Percentiles rank a stretch among this genome's conserved stretches.
Conservation (phyloP, 2,113 vertebrate genomes). For the Labeo rohita region DNA sequence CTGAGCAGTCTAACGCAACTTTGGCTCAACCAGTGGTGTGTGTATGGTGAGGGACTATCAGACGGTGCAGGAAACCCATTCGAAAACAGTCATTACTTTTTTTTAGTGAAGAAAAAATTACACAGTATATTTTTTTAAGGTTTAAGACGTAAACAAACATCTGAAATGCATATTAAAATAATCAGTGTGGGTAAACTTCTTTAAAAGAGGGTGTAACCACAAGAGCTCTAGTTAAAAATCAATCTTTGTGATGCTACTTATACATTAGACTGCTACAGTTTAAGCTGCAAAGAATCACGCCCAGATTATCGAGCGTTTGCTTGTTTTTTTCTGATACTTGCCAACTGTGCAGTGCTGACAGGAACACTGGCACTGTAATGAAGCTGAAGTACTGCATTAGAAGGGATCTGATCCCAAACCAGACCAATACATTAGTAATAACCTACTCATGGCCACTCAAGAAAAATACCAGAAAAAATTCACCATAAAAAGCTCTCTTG, state of each 20-base stretch:
- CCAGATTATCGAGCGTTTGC: constrained; percentile 37
- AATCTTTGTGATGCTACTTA: constrained; percentile 13
- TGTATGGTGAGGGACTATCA: background rate
- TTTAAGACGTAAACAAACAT: background rate
- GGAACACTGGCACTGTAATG: constrained; percentile 29
- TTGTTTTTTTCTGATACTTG: constrained; percentile 37
- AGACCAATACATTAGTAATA: constrained; percentile 18
- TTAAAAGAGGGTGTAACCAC: background rate
- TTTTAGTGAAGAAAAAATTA: too few relatives aligned
- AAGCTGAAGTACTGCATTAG: constrained; percentile 38
- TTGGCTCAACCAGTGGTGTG: background rate
- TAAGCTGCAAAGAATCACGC: constrained; percentile 30
- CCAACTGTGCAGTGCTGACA: constrained; percentile 20
- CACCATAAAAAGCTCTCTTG: background rate
- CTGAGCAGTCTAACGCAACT: too few relatives aligned
- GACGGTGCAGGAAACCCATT: too few relatives aligned
- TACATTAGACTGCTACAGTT: background rate
- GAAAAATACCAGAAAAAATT: background rate
- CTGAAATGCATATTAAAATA: background rate
- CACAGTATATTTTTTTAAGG: too few relatives aligned
- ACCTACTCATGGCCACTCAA: constrained; percentile 9
- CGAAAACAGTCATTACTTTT: too few relatives aligned
- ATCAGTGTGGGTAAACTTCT: background rate
- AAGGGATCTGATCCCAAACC: constrained; percentile 33
- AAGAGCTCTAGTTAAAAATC: background rate